These are phyloP conservation scores for Axea sp. DNA, from an alignment of 2,888 invertebrate genomes.

Conservation along the genomic window DNA sequence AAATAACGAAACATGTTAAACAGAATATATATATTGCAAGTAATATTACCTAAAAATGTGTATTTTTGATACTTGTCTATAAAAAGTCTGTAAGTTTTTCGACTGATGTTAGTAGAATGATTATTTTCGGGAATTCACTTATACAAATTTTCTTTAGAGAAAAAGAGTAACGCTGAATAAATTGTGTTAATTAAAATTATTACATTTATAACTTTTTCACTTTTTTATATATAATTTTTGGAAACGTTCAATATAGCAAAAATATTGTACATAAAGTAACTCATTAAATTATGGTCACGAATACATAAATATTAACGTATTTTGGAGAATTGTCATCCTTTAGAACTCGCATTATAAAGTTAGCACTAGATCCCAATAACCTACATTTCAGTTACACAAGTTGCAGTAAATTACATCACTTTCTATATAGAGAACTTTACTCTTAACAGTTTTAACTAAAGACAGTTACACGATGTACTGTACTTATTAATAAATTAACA, in stretches of 20 bases:
- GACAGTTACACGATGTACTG: neutral
- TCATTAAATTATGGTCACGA: neutral
- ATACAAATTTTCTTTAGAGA: conserved; percentile 14
- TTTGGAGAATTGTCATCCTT: conserved; percentile 24
- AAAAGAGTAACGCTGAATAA: conserved; percentile 3
- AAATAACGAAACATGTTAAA: conserved; percentile 18
- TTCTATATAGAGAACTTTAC: conserved; percentile 12
- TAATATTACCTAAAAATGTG: conserved; percentile 34
- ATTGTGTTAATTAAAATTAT: neutral
- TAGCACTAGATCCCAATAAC: conserved; percentile 10
- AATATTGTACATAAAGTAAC: neutral
- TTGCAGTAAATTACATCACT: conserved; percentile 2
- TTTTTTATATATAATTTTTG: neutral
- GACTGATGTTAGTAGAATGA: neutral
- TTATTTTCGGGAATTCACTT: conserved; percentile 32
- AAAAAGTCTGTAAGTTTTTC: conserved; percentile 20
- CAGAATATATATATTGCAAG: conserved; percentile 36
- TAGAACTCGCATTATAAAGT: conserved; percentile 7
- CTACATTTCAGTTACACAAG: conserved; percentile 17
- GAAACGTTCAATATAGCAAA: neutral
- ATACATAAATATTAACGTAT: neutral
- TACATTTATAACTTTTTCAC: neutral
- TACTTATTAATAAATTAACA: conserved; percentile 4
- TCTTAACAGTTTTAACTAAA: conserved; percentile 4
- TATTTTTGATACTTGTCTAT: conserved; percentile 10